Base-by-base conservation (phyloP, 1,140 invertebrate species). In the Caenorhabditis elegans region DNA sequence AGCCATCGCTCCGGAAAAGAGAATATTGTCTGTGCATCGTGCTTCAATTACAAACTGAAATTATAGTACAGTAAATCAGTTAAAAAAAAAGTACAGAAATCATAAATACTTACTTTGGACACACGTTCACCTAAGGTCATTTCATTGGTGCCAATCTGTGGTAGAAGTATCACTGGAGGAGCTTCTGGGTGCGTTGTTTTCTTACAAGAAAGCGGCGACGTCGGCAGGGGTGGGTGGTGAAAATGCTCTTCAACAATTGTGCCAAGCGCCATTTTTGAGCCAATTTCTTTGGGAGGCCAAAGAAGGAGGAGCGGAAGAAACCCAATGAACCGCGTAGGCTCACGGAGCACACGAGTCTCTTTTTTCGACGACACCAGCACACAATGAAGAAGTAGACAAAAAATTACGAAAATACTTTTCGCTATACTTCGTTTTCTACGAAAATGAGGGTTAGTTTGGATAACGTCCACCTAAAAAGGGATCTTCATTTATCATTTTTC, bases 21-120 rank as follows among this genome's bases (percentile, higher is more conserved):
- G 46, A 6, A 82, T 70, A 24, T 82, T 82, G 75, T 85, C 84
- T 0, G 84, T 85, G 60, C 84, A 85, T 77, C 83, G 34, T 24
- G 83, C 80, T 55, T 82, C 60, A 8, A 85, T 82, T 15, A 85
- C 47, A 15, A 28, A 77, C 84, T 85, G 83, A 76, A 84, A 84
- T 43, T 43, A 43, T 43, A 43, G 15, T 43, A 26, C 19, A 10
- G 22, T 6, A 53, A 3, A 48, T 1, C 19, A 10, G 22, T 28
- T 31, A 31, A 13, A 55, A 6, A 31, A 1, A 31, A 17, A 31
- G 6, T 6, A 55, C n/a, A n/a, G n/a, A 55, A 15, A 55, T 4
- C 2, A 43, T 6, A 28, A 43, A 28, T 10, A 77, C 43, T 47
- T 28, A 77, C 76, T 49, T 53, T 77, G 19, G 46, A 51, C 48